These are phyloP conservation scores for Ashinkailepas kermadecensis DNA, from an alignment of 2,888 invertebrate genomes.

Conservation along the genomic window DNA sequence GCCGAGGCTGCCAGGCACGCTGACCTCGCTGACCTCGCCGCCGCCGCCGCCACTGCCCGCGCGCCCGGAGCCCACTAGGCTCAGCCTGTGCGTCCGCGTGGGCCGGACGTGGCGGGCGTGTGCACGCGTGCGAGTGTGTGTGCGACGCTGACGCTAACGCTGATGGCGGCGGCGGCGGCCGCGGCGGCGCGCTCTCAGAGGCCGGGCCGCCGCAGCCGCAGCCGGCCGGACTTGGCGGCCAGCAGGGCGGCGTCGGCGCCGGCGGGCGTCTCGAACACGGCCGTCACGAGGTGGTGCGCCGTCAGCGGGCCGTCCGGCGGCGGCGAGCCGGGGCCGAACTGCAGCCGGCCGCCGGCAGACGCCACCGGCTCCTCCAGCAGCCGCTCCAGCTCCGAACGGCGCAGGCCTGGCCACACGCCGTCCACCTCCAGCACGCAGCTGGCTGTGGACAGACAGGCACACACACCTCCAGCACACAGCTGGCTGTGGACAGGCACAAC, in stretches of 20 bases:
- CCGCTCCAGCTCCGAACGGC: slow-evolving; percentile 6
- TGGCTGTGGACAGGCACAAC: too few species aligned
- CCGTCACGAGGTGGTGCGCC: neutral
- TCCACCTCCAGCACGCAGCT: slow-evolving; percentile 20
- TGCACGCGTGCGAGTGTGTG: neutral
- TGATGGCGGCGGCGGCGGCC: neutral
- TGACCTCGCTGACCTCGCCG: neutral
- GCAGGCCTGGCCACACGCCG: slow-evolving; percentile 5
- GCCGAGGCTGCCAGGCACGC: too few species aligned
- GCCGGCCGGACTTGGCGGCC: neutral
- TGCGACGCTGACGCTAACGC: neutral
- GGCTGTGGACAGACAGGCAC: too few species aligned
- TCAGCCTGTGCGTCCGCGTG: neutral
- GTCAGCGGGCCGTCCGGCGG: neutral
- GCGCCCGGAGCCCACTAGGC: neutral
- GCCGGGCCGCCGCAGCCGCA: slow-evolving; percentile 13
- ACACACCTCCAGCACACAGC: too few species aligned
- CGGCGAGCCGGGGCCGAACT: neutral
- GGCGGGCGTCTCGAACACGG: slow-evolving; percentile 4
- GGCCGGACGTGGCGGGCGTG: neutral
- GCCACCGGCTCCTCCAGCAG: slow-evolving; percentile 15
- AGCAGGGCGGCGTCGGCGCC: slow-evolving; percentile 5
- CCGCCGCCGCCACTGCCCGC: neutral
- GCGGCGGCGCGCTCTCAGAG: neutral
- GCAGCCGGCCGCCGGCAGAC: slow-evolving; percentile 3